Evolutionary conservation across 2,888 invertebrate genomes (phyloP), one percentile per base, ranked within the genome.

Genomic region (Cepaea hortensis): DNA sequence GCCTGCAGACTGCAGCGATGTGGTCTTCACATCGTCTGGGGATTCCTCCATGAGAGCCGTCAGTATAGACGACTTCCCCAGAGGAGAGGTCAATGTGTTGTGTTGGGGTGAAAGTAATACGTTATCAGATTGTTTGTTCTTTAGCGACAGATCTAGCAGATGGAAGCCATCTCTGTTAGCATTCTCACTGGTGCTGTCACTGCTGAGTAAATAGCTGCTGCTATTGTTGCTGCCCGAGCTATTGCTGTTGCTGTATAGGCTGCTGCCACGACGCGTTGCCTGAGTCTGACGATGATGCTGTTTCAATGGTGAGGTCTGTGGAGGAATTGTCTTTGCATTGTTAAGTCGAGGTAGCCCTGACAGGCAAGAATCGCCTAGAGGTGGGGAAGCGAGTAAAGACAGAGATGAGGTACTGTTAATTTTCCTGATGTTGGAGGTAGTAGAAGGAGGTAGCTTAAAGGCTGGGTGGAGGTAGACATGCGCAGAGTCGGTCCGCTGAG

Each of bases 401-500:
- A 75, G 85, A n/a, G 82, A 83, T 72, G 88, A 87, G 70, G 88
- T 85, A 85, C 80, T 55, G 23, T 77, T 70, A 62, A 3, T 81
- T 72, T 72, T 85, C 73, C 72, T 80, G 72, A 85, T 62, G 76
- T n/a, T 65, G 48, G 86, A 85, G 85, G 77, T 72, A 82, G 87
- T 35, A 62, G 87, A 72, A 79, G 87, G 88, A 87, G 87, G 88
- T 87, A 88, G 88, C 81, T 87, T 84, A 50, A 87, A 87, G 23
- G 88, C 87, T 83, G 87, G 85, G 62, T 88, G 88, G 83, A 87
- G 82, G 85, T 76, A 88, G 75, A 82, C 85, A 46, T 73, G 77
- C 1, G 77, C 72, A 15, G 80, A 81, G 73, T 85, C 85, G 2
- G 73, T 81, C 61, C 81, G 61, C 5, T 81, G 55, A 65, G 80